Base-by-base conservation (phyloP, 2,797 vertebrate species). In the Gymnocypris eckloni region DNA sequence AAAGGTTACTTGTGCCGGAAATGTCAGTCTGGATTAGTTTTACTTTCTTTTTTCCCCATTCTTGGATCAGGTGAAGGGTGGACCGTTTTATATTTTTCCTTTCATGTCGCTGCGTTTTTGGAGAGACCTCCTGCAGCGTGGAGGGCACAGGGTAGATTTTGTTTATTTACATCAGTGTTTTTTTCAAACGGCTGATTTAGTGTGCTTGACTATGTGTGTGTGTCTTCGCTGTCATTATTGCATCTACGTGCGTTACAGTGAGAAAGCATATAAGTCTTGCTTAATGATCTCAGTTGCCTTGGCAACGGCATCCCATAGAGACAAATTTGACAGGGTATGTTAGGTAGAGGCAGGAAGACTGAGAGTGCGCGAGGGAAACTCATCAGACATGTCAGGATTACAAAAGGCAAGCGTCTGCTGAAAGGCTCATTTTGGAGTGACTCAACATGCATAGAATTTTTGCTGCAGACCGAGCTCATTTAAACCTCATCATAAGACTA, bases 291-390 rank as follows among this genome's bases (percentile, higher is more conserved):
- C 52, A 86, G 94, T 94, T 93, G 90, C 93, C 85, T 28, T 70
- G 86, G 93, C 91, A 95, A 95, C 93, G 87, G 90, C 92, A 91
- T 93, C 91, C 92, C 91, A 92, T 88, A 86, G 93, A 94, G 93
- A 93, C 91, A 88, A 90, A 90, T 93, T 88, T 90, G 87, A 90
- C 83, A 78, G 88, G 70, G 86, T 82, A 84, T 88, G 89, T 88
- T 90, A 79, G 75, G 84, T 64, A 69, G 82, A 83, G 45, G 64
- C 56, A 45, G 81, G 64, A 67, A 82, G 84, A 83, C 71, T 56
- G n/a, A 87, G 76, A 75, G 78, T 37, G 48, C 54, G 69, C 85
- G 76, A 87, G 76, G 39, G 69, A 85, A 80, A 81, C 76, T 77
- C 80, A 89, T 83, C 86, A 88, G 88, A 88, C 71, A 22, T 79